phyloP scores from a whole-genome alignment of 1,140 invertebrate species.

The Drosophila nigromelanica region DNA sequence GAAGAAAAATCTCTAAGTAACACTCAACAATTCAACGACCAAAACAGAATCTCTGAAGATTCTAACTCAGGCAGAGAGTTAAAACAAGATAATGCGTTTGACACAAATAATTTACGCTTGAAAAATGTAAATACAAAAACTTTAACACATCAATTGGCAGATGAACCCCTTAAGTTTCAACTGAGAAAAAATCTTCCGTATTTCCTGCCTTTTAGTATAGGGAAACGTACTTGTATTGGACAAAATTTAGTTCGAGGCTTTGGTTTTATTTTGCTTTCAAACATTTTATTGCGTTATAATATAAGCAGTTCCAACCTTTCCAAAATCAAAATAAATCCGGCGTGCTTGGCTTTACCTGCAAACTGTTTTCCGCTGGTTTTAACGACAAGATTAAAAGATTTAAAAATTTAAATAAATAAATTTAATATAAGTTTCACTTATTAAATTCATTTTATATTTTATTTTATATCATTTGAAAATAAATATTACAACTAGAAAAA shows the following conservation, averaged over 20 bases:
- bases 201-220: conserved; percentile 95
- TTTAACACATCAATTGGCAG: background rate
- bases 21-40: background rate
- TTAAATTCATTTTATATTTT: background rate
- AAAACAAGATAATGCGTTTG: conserved; percentile 12
- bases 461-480: background rate
- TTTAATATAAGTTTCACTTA: background rate
- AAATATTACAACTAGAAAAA: background rate
- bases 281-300: conserved; percentile 90
- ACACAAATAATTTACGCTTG: background rate
- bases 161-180: conserved; percentile 6
- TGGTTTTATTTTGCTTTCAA: conserved; percentile 89
- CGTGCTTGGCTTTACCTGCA: conserved; percentile 89
- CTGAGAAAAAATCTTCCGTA: conserved; percentile 86
- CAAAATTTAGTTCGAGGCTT: conserved; percentile 93
- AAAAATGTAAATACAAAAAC: background rate
- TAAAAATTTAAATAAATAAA: conserved; percentile 1
- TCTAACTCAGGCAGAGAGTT: conserved; percentile 48
- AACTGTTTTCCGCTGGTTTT: conserved; percentile 85
- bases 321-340: conserved; percentile 86
- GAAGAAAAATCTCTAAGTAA: conserved; percentile 17
- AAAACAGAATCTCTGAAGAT: background rate
- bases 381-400: conserved; percentile 12
- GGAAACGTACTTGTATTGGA: conserved; percentile 94
- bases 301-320: conserved; percentile 85